Percentiles rank a stretch among this genome's conserved stretches.
These are phyloP conservation scores for Euproctis similis DNA, from an alignment of 2,888 invertebrate species.

Conservation along the genomic window DNA sequence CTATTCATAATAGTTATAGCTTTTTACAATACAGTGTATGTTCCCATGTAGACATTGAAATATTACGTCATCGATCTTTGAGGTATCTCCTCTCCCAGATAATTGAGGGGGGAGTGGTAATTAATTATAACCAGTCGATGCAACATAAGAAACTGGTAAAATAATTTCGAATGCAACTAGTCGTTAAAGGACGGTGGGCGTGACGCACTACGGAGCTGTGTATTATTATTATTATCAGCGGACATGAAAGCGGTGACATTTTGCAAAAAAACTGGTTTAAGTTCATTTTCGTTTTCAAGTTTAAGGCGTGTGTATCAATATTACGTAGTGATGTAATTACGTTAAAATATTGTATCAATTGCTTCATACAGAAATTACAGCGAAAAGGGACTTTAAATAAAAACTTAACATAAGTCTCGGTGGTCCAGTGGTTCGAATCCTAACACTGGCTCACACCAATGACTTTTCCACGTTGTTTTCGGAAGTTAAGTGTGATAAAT, in stretches of 20 bases:
- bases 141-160: constrained; percentile 26
- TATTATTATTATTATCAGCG: constrained; percentile 15
- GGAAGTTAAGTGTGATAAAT: too few relatives aligned
- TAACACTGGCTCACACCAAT: too few relatives aligned
- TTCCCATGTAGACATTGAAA: constrained; percentile 13
- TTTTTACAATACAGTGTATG: background rate
- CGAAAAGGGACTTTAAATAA: too few relatives aligned
- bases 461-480: too few relatives aligned
- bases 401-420: too few relatives aligned
- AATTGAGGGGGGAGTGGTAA: constrained; percentile 3
- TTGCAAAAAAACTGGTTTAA: too few relatives aligned
- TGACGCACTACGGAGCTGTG: too few relatives aligned
- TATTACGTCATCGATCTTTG: constrained; percentile 13
- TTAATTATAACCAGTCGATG: constrained; percentile 25
- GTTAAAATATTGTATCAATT: too few relatives aligned
- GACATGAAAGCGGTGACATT: constrained; percentile 14
- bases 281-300: too few relatives aligned
- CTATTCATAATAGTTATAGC: background rate
- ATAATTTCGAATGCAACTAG: constrained; percentile 14
- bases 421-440: too few relatives aligned
- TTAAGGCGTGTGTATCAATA: background rate
- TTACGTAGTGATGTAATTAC: too few relatives aligned
- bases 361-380: too few relatives aligned
- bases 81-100: constrained; percentile 7
- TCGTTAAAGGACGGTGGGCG: constrained; percentile 19